These are phyloP conservation scores for Tipula confusa DNA, from an alignment of 2,888 invertebrate genomes.

Conservation along the genomic window DNA sequence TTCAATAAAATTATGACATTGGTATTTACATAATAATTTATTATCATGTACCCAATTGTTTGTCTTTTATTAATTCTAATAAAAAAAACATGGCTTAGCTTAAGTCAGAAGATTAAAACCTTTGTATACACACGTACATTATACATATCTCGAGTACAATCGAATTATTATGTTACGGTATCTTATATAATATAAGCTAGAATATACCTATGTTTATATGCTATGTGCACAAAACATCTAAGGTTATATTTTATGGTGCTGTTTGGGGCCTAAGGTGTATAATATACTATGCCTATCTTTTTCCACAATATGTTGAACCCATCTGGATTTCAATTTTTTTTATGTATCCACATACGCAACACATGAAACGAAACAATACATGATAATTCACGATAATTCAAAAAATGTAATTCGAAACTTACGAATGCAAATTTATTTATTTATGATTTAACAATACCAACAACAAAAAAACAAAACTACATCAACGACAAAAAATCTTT, in stretches of 20 bases:
- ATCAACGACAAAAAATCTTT: background rate
- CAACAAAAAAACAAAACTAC: background rate
- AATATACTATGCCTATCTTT: background rate
- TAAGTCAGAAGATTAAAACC: background rate
- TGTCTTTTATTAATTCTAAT: slow-evolving; percentile 16
- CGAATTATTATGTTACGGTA: background rate
- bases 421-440: slow-evolving; percentile 25
- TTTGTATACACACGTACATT: background rate
- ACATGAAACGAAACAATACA: background rate
- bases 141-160: background rate
- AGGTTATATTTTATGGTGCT: background rate
- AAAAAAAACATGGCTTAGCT: background rate
- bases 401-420: background rate
- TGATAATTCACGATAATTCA: background rate
- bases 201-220: background rate
- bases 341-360: background rate
- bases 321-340: background rate
- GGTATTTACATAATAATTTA: slow-evolving; percentile 20
- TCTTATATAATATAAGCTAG: background rate
- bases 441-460: slow-evolving; percentile 15
- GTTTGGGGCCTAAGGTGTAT: background rate
- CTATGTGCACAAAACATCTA: no score
- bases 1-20: slow-evolving; percentile 25
- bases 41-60: slow-evolving; percentile 3
- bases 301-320: background rate